Percentiles rank a stretch among this genome's conserved stretches.
These are phyloP conservation scores for Discoglossus pictus DNA, from an alignment of 2,797 vertebrate genomes.

Conservation along the genomic window DNA sequence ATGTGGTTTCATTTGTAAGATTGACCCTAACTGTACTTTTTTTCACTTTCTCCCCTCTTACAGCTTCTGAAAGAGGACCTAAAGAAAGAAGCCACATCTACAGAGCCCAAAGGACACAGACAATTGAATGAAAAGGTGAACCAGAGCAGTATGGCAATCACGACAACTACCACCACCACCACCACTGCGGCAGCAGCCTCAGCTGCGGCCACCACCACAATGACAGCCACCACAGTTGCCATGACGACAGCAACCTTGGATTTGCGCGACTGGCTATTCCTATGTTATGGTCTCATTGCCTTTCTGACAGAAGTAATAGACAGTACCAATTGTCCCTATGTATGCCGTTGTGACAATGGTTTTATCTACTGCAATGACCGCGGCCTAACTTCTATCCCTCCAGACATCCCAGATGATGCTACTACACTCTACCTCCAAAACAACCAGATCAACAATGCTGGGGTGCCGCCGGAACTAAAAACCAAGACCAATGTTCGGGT, in stretches of 20 bases:
- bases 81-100: conserved; percentile 11
- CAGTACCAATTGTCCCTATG: conserved; percentile 77
- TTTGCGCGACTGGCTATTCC: conserved; percentile 75
- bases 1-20: neutral
- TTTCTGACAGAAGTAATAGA: conserved; percentile 75
- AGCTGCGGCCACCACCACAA: conserved; percentile 39
- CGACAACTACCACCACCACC: conserved; percentile 53
- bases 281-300: conserved; percentile 78
- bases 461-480: conserved; percentile 82
- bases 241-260: conserved; percentile 65
- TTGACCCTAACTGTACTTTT: neutral
- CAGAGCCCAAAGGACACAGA: conserved; percentile 18
- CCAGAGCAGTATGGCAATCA: conserved; percentile 52
- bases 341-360: conserved; percentile 89
- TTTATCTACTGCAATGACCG: conserved; percentile 97
- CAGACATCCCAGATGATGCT: conserved; percentile 81
- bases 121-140: conserved; percentile 11
- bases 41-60: conserved; percentile 1
- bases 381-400: conserved; percentile 84
- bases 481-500: conserved; percentile 78
- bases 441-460: conserved; percentile 90
- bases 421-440: conserved; percentile 95
- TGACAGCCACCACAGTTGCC: conserved; percentile 55
- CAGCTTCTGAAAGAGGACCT: conserved; percentile 23
- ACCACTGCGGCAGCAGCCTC: conserved; percentile 32